Evolutionary conservation across 2,797 vertebrate species (phyloP).

Genomic region (Centroberyx gerrardi): DNA sequence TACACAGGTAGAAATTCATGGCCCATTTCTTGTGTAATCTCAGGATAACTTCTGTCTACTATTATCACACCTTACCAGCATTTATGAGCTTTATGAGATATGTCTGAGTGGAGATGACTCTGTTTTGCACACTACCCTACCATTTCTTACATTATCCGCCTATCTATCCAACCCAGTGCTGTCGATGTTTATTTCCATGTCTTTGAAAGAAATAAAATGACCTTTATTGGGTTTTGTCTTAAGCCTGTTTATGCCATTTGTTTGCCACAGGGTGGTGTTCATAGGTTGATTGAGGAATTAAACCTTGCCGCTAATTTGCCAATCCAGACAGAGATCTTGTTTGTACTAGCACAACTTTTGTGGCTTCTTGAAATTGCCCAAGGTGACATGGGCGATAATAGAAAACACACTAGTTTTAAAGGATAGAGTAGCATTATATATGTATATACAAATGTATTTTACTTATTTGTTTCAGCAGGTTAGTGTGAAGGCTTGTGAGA

Average conservation of each 20-base stretch:
- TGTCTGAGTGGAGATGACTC: constrained; percentile 20
- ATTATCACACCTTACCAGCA: constrained; percentile 48
- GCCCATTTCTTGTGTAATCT: constrained; percentile 59
- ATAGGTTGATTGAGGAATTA: background rate
- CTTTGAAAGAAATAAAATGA: constrained; percentile 47
- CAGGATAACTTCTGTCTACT: constrained; percentile 55
- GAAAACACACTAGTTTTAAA: background rate
- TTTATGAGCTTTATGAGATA: constrained; percentile 53
- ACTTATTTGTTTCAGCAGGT: background rate
- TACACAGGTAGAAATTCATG: constrained; percentile 34
- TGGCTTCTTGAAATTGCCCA: background rate
- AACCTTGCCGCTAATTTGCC: background rate
- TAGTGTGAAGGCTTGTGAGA: background rate
- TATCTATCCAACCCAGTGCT: constrained; percentile 34
- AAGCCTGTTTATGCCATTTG: constrained; percentile 33
- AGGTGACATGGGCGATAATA: background rate
- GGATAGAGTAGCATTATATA: no score
- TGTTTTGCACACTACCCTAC: constrained; percentile 38
- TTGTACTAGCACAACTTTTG: background rate
- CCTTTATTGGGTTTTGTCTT: constrained; percentile 38
- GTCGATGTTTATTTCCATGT: constrained; percentile 41
- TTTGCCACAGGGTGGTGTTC: constrained; percentile 11
- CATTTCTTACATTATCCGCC: constrained; percentile 36
- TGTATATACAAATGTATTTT: background rate
- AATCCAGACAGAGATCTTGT: background rate